These are phyloP conservation scores for Lepidurus arcticus DNA, from an alignment of 1,140 invertebrate species.

Conservation along the genomic window DNA sequence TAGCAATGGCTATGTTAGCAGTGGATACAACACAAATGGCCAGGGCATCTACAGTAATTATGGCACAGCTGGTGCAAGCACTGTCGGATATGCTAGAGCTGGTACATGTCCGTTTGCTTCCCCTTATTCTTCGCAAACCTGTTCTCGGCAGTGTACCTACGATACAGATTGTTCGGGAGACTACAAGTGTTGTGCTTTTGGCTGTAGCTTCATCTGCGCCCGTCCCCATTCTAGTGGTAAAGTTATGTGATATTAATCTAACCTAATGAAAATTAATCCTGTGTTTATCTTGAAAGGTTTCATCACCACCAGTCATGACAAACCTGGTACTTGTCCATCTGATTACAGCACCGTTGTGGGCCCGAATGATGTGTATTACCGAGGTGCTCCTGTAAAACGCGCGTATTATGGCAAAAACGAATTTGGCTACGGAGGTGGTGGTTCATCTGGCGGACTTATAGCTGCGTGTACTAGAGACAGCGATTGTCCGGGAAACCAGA, in stretches of 20 bases:
- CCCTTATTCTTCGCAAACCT: constrained; percentile 9
- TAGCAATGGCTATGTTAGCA: neutral
- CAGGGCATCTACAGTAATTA: neutral
- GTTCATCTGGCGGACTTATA: neutral
- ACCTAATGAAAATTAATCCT: neutral
- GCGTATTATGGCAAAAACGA: constrained; percentile 11
- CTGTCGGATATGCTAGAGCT: neutral
- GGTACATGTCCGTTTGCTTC: constrained; percentile 24
- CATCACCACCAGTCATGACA: constrained; percentile 21
- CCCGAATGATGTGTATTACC: constrained; percentile 4
- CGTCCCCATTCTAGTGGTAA: neutral
- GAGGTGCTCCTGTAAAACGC: neutral
- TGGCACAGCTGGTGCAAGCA: neutral
- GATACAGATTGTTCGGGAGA: constrained; percentile 26
- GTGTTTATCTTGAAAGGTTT: neutral
- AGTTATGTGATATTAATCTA: no score
- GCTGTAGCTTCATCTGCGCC: constrained; percentile 27
- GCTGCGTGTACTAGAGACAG: neutral
- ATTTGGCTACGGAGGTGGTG: constrained; percentile 23
- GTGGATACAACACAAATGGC: neutral
- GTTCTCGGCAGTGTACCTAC: constrained; percentile 23
- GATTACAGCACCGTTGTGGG: constrained; percentile 4
- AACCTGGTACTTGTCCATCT: constrained; percentile 11
- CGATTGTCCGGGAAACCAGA: constrained; percentile 24
- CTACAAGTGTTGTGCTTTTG: constrained; percentile 28